A percentile compares a stretch with the other conserved stretches of the same genome.
Evolutionary conservation across 1,140 invertebrate species (phyloP).

Genomic region (Oedothorax gibbosus): DNA sequence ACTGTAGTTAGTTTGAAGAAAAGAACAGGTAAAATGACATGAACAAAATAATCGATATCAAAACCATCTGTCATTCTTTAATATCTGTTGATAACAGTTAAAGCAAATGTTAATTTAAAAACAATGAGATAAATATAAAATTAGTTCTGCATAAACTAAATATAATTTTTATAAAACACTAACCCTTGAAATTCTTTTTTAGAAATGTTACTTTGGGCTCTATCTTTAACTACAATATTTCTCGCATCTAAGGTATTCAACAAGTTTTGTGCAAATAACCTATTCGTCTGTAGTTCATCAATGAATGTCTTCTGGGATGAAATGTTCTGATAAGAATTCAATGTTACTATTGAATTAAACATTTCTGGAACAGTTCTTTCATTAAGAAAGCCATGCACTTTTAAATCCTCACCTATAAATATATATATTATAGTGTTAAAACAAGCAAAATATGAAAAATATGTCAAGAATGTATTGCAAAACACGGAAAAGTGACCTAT

Average conservation of each 20-base stretch:
- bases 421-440: neutral
- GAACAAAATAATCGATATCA: no score
- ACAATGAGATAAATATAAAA: no score
- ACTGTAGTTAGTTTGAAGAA: no score
- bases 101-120: no score
- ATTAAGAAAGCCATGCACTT: constrained; percentile 19
- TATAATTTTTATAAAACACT: neutral
- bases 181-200: constrained; percentile 19
- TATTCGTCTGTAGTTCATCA: neutral
- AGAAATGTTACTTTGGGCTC: neutral
- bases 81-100: neutral
- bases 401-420: constrained; percentile 21
- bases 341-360: neutral
- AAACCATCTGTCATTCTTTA: neutral
- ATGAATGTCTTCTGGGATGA: neutral
- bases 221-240: neutral
- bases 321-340: constrained; percentile 8
- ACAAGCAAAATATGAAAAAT: no score
- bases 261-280: neutral
- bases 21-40: no score
- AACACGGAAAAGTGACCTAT: no score
- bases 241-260: neutral
- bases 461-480: no score
- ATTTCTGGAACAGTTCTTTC: neutral
- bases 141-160: no score